Evolutionary conservation across 2,888 invertebrate genomes (phyloP), one percentile per base, ranked within the genome.

Genomic region (Pristionchus mayeri): DNA sequence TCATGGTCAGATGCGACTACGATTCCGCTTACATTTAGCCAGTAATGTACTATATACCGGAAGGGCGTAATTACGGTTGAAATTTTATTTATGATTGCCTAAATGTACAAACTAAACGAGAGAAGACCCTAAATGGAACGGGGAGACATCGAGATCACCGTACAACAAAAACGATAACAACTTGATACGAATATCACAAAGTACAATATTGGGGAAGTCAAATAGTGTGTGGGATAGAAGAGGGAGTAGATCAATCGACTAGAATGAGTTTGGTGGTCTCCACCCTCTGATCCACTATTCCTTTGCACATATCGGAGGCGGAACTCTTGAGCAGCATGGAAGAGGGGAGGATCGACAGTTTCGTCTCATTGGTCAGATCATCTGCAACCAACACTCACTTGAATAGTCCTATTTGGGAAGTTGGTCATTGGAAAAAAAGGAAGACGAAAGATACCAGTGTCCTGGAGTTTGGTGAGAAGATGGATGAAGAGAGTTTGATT

Each of bases 401-500:
- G n/a, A 18, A 27, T 60, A 6, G 11, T 44, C 13, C 44, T 44
- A 44, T 9, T 44, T 44, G 44, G 44, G 13, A 13, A 44, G 13
- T 44, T 30, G 54, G n/a, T 54, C 21, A 44, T 44, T 44, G 54
- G 50, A 50, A 50, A 50, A 13, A n/a, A 50, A 4, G 11, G 2
- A 13, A 50, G 50, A 50, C 18, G 9, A 52, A 3, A 54, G 37
- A 3, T 3, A 67, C 67, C 67, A 67, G 7, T 67, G n/a, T 67
- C 67, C 37, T 37, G 34, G 18, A 67, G 40, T 67, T 18, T 37
- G 3, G 34, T 40, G 37, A 67, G 67, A 67, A 67, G 37, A n/a
- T 34, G 37, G 67, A 67, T 37, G 67, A 67, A 67, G 40, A 67
- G 37, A 67, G 37, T 67, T 18, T 37, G 67, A 67, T 67, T 67